Base-by-base conservation (phyloP, 2,888 invertebrate species). In the Nemurella pictetii region DNA sequence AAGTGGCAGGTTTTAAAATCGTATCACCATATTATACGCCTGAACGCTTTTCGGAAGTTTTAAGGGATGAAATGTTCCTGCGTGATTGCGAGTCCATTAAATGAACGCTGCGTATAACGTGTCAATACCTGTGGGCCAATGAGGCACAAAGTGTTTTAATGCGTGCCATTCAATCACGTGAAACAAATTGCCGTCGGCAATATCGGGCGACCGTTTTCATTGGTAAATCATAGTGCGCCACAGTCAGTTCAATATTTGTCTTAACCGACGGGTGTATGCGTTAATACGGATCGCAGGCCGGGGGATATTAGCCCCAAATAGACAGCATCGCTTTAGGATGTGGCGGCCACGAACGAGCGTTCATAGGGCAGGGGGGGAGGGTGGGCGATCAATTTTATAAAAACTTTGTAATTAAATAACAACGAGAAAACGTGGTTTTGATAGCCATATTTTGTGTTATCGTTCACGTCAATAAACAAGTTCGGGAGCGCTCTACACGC, bases 401-500 rank as follows among this genome's bases (percentile, higher is more conserved):
- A 28, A 78, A 78, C 78, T 78, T 30, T 78, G 29, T 78, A 78
- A 78, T 78, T 78, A 30, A 78, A 78, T 78, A 78, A 78, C 78
- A 78, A 78, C 30, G 28, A 30, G 78, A 27, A 78, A 78, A 78
- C 29, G 78, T 78, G 78, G 30, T 29, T 78, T 78, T 78, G 78
- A 78, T 78, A 78, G 29, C 75, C 28, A 29, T 28, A 78, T 29
- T 55, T 55, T 55, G 55, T 55, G 55, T 55, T n/a, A n/a, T 20
- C 55, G 55, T 20, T 55, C 20, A 55, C 55, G 55, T 55, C 55
- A 55, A 55, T 55, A 55, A 55, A 55, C 55, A 55, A 55, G 55
- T 55, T 55, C 20, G 55, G 55, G n/a, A 2, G 20, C 20, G 55
- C 15, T 55, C 15, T 20, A n/a, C n/a, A n/a, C n/a, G 9, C 5